phyloP scores from a whole-genome alignment of 2,888 invertebrate genomes.

The Litoditis marina region DNA sequence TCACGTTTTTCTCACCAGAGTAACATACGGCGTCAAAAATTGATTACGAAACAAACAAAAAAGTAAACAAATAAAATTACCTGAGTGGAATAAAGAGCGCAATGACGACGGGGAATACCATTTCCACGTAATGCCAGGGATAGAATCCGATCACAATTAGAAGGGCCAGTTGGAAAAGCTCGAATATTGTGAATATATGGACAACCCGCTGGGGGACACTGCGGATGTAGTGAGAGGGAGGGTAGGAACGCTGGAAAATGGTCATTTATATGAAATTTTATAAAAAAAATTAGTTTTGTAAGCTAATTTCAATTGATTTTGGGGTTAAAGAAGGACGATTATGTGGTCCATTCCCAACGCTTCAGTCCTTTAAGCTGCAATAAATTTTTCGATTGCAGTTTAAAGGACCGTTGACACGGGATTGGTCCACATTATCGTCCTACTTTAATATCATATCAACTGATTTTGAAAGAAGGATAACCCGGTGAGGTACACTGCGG shows the following conservation, averaged over 20 bases:
- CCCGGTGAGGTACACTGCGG: slow-evolving; percentile 65
- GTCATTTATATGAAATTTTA: not conserved
- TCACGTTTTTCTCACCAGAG: too few species aligned
- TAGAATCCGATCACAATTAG: slow-evolving; percentile 65
- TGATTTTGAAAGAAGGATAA: slow-evolving; percentile 65
- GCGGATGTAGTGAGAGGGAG: slow-evolving; percentile 66
- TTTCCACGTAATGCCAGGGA: slow-evolving; percentile 67
- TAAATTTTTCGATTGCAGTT: too few species aligned
- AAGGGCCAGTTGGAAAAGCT: slow-evolving; percentile 64
- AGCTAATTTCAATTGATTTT: too few species aligned
- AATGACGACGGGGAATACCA: slow-evolving; percentile 67
- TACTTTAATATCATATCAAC: too few species aligned
- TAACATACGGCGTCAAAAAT: too few species aligned
- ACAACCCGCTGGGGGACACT: slow-evolving; percentile 66
- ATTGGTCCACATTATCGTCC: too few species aligned
- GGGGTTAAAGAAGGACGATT: too few species aligned
- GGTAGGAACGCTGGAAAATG: slow-evolving; percentile 64
- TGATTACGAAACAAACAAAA: too few species aligned
- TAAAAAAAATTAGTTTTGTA: too few species aligned
- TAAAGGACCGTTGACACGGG: too few species aligned
- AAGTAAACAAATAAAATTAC: not conserved
- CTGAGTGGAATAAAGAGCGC: slow-evolving; percentile 63
- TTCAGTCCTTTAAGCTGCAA: too few species aligned
- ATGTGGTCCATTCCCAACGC: too few species aligned
- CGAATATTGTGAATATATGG: slow-evolving; percentile 65